phyloP scores from a whole-genome alignment of 1,140 invertebrate genomes.

The Diorhabda sublineata region DNA sequence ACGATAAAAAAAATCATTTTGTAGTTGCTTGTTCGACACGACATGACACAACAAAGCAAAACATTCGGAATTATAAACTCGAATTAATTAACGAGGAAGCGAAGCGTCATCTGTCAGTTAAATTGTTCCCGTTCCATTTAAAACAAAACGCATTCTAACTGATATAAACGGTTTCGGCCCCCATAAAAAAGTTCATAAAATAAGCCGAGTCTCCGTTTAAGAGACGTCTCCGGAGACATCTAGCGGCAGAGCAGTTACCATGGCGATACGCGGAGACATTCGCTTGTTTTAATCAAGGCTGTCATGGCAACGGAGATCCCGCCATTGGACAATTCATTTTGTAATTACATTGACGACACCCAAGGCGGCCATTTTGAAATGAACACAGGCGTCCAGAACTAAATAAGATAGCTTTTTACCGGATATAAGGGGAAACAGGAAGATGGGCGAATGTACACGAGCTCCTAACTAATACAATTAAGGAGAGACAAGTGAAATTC shows the following conservation, averaged over 20 bases:
- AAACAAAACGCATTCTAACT: slow-evolving; percentile 34
- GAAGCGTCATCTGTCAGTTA: slow-evolving; percentile 30
- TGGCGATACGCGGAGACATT: slow-evolving; percentile 45
- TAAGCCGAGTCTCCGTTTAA: slow-evolving; percentile 14
- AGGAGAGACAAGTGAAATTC: slow-evolving; percentile 49
- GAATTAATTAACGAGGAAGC: slow-evolving; percentile 20
- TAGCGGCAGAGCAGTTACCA: slow-evolving; percentile 40
- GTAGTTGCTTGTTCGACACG: too few species aligned
- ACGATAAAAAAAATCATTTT: too few species aligned
- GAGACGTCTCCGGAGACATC: slow-evolving; percentile 38
- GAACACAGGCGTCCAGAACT: slow-evolving; percentile 41
- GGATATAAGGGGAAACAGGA: slow-evolving; percentile 25
- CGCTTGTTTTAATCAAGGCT: slow-evolving; percentile 50
- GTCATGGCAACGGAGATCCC: slow-evolving; percentile 50
- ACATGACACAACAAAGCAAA: background rate
- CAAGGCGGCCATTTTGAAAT: slow-evolving; percentile 50
- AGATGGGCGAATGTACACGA: slow-evolving; percentile 37
- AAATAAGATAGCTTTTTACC: slow-evolving; percentile 29
- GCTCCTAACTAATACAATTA: slow-evolving; percentile 49
- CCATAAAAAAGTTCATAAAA: slow-evolving; percentile 35
- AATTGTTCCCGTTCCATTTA: slow-evolving; percentile 19
- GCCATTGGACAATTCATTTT: slow-evolving; percentile 51
- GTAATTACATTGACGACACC: slow-evolving; percentile 51
- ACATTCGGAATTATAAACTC: background rate
- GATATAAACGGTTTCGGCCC: slow-evolving; percentile 38